Evolutionary conservation across 2,113 vertebrate genomes (phyloP).

Genomic region (Dasyurus viverrinus): DNA sequence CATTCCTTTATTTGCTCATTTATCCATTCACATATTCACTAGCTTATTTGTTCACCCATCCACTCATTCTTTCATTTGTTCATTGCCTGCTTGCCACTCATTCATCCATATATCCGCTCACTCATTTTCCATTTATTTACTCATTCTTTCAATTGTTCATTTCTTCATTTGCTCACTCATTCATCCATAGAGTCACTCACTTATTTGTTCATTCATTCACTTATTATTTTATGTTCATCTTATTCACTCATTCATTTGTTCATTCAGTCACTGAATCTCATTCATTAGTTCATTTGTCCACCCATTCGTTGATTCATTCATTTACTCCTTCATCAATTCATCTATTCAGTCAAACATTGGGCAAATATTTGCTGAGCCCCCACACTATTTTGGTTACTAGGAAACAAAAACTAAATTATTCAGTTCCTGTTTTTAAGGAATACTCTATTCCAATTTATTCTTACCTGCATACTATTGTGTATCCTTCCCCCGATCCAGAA

Average conservation of each 20-base stretch:
- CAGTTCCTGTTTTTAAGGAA: not conserved
- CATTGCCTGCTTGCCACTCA: not conserved
- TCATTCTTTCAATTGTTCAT: not conserved
- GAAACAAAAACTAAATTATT: not conserved
- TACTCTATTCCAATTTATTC: not conserved
- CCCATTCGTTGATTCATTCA: not conserved
- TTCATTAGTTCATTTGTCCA: not conserved
- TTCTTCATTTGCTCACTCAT: not conserved
- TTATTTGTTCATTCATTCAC: not conserved
- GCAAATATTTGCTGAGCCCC: not conserved
- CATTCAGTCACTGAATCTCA: not conserved
- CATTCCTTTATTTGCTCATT: not conserved
- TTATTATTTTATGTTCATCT: not conserved
- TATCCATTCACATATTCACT: not conserved
- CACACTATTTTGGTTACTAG: not conserved
- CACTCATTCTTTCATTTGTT: not conserved
- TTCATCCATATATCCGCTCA: too few relatives aligned
- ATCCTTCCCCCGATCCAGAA: not conserved
- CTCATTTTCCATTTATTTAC: not conserved
- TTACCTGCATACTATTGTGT: not conserved
- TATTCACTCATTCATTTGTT: not conserved
- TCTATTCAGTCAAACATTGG: not conserved
- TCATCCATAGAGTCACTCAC: not conserved
- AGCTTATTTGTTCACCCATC: not conserved
- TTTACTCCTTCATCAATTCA: not conserved